A percentile compares a stretch with the other conserved stretches of the same genome.
These are phyloP conservation scores for Sipha maydis DNA, from an alignment of 2,888 invertebrate genomes.

Conservation along the genomic window DNA sequence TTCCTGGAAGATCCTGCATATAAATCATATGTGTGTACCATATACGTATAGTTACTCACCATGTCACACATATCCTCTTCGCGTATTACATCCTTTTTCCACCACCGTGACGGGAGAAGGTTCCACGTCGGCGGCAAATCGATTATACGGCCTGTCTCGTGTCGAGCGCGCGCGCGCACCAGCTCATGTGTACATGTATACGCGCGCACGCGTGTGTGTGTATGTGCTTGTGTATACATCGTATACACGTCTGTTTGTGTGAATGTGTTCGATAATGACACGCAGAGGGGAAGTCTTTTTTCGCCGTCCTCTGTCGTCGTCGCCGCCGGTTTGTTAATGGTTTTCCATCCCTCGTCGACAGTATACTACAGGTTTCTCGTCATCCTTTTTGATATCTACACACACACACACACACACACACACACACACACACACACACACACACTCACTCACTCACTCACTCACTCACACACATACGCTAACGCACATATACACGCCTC, in stretches of 20 bases:
- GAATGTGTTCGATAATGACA: constrained; percentile 23
- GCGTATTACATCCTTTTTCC: constrained; percentile 17
- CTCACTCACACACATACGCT: background rate
- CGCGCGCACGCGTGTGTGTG: background rate
- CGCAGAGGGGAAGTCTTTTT: constrained; percentile 22
- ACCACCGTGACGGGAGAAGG: background rate
- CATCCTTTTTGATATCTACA: constrained; percentile 16
- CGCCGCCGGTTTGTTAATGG: constrained; percentile 35
- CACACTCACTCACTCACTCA: background rate
- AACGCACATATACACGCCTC: too few relatives aligned
- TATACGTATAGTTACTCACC: background rate
- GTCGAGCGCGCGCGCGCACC: background rate
- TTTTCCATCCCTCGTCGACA: constrained; percentile 10
- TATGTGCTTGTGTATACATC: background rate
- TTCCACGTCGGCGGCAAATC: constrained; percentile 43
- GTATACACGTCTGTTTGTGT: background rate
- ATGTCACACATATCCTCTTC: background rate
- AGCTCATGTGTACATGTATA: background rate
- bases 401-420: too few relatives aligned
- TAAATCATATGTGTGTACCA: background rate
- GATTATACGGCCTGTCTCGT: constrained; percentile 32
- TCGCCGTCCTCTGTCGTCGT: background rate
- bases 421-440: background rate
- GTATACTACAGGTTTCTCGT: background rate
- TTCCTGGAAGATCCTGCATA: background rate